Conservation (phyloP, 92 coral and sea anemone species). For the Zoanthus gigantus region DNA sequence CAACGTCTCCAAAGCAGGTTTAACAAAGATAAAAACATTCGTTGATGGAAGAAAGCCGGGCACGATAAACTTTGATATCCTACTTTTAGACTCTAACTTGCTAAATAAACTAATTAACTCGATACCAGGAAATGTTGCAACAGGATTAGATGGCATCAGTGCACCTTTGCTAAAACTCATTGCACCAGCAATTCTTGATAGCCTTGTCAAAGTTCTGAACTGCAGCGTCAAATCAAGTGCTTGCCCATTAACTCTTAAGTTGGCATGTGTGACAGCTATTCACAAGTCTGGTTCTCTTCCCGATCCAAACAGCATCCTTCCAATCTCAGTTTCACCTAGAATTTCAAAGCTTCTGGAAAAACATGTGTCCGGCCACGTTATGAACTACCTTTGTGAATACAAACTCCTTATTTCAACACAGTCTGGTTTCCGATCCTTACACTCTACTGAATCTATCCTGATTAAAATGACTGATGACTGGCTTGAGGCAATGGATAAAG, state of each 20-base stretch:
- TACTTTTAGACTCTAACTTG: not conserved
- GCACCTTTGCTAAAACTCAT: constrained; percentile 47
- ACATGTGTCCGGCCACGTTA: constrained; percentile 9
- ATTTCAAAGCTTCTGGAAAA: constrained; percentile 55
- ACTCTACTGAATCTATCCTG: constrained; percentile 34
- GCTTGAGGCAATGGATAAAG: constrained; percentile 41
- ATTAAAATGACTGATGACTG: constrained; percentile 43
- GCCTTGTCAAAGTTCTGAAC: constrained; percentile 53
- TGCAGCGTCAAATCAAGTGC: constrained; percentile 51
- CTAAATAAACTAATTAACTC: constrained; percentile 16
- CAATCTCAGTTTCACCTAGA: constrained; percentile 57
- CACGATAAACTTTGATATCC: not conserved
- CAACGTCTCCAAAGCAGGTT: not conserved
- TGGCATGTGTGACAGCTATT: constrained; percentile 57
- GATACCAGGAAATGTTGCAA: constrained; percentile 45
- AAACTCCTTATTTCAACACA: constrained; percentile 39
- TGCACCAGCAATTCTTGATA: constrained; percentile 48
- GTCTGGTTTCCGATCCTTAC: constrained; percentile 24
- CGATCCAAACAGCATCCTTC: constrained; percentile 53
- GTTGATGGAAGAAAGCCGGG: not conserved
- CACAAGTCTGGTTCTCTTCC: constrained; percentile 44
- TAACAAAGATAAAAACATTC: constrained; percentile 2
- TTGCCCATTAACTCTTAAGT: constrained; percentile 55
- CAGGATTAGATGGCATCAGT: constrained; percentile 47
- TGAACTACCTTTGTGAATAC: constrained; percentile 14